A percentile compares a stretch with the other conserved stretches of the same genome.
phyloP scores from a whole-genome alignment of 2,113 vertebrate genomes.

The Terrapene triunguis region DNA sequence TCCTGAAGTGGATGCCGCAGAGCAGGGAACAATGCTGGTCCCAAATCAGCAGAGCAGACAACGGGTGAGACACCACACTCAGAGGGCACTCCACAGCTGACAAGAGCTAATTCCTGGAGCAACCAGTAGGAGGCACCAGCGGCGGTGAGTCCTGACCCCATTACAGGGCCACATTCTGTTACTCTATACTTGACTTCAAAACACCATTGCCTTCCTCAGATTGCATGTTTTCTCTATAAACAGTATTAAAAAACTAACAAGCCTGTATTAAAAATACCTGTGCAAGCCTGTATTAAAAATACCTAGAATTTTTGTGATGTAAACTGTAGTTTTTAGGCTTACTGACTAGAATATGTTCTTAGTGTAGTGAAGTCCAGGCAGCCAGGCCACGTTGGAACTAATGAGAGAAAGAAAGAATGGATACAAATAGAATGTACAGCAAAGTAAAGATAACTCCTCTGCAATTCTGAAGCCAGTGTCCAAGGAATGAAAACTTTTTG shows the following conservation, averaged over 20 bases:
- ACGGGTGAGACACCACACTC: too few relatives aligned
- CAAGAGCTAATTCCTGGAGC: too few relatives aligned
- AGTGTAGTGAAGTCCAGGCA: neutral
- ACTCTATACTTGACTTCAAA: neutral
- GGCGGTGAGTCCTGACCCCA: too few relatives aligned
- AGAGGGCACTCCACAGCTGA: too few relatives aligned
- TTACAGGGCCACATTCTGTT: too few relatives aligned
- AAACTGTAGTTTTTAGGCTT: neutral
- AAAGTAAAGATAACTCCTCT: neutral
- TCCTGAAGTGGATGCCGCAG: too few relatives aligned
- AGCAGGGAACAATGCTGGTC: too few relatives aligned
- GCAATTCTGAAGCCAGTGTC: neutral
- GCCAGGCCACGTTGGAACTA: neutral
- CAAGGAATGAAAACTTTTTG: neutral
- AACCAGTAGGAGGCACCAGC: too few relatives aligned
- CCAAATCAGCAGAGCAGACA: too few relatives aligned
- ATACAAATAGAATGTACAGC: neutral
- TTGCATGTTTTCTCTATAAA: neutral
- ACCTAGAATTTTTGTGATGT: neutral
- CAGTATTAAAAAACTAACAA: neutral
- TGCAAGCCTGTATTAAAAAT: neutral
- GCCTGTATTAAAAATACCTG: neutral
- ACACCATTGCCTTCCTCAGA: neutral
- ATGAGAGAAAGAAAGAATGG: neutral
- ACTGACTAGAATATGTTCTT: neutral